Percentiles rank a stretch among this genome's conserved stretches.
Evolutionary conservation across 2,888 invertebrate genomes (phyloP).

Genomic region (Drosophila neonasuta): DNA sequence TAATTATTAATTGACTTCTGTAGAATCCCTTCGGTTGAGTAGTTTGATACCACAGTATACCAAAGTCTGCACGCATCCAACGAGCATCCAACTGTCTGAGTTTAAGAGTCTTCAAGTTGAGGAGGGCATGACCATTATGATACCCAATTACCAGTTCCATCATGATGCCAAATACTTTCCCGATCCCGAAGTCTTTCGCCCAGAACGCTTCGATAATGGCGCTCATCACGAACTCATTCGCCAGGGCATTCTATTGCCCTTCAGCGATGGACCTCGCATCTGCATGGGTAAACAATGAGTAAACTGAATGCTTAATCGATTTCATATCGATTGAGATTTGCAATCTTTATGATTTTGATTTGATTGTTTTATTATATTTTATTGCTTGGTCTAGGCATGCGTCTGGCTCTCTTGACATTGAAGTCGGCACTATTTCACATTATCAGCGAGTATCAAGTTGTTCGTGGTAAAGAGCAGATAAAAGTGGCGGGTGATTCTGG

Average conservation of each 20-base stretch:
- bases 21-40: conserved; percentile 75
- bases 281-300: conserved; percentile 64
- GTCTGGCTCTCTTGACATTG: conserved; percentile 64
- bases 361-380: not conserved
- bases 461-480: conserved; percentile 25
- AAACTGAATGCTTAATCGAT: too few relatives aligned
- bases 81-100: conserved; percentile 57
- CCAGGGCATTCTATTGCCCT: conserved; percentile 75
- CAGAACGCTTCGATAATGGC: conserved; percentile 77
- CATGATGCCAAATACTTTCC: conserved; percentile 72
- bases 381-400: conserved; percentile 52
- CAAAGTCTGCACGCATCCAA: conserved; percentile 68
- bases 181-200: conserved; percentile 68
- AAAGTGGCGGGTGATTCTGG: conserved; percentile 49
- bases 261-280: conserved; percentile 79
- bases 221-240: conserved; percentile 62
- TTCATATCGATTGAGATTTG: too few relatives aligned
- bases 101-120: conserved; percentile 59
- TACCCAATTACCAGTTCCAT: conserved; percentile 80
- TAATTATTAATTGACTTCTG: not conserved
- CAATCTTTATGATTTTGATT: not conserved
- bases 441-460: conserved; percentile 60
- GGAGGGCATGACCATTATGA: conserved; percentile 70
- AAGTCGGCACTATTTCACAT: conserved; percentile 69
- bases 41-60: conserved; percentile 66